Evolutionary conservation across 2,113 vertebrate species (phyloP).

Genomic region (Thunnus maccoyii): DNA sequence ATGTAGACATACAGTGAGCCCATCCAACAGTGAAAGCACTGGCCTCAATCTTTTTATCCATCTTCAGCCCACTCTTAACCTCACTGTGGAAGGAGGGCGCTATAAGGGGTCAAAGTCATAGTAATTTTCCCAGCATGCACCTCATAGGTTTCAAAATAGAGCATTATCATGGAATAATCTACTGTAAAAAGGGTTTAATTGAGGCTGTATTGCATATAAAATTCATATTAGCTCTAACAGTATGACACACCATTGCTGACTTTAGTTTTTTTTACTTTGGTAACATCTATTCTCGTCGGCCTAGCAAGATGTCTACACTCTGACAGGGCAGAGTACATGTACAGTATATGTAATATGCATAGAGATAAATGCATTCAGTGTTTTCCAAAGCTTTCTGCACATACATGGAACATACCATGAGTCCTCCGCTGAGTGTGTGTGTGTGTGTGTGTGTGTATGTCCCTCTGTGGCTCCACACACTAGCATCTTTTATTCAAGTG

Average conservation of each 20-base stretch:
- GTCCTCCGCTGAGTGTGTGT: neutral
- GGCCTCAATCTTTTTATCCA: neutral
- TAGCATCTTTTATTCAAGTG: conserved; percentile 68
- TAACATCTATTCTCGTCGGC: neutral
- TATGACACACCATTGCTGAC: neutral
- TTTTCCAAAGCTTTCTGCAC: neutral
- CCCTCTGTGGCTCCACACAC: conserved; percentile 25
- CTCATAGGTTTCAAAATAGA: neutral
- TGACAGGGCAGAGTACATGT: neutral
- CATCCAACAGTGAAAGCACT: conserved; percentile 46
- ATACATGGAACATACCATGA: neutral
- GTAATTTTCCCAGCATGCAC: neutral
- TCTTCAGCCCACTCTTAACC: conserved; percentile 21
- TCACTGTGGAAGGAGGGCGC: neutral
- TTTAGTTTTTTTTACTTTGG: neutral
- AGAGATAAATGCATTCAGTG: neutral
- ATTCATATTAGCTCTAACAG: neutral
- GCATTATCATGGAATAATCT: neutral
- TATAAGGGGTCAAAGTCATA: too few relatives aligned
- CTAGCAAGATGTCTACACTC: neutral
- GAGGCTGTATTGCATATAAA: neutral
- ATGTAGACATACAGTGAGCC: neutral
- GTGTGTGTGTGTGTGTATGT: neutral
- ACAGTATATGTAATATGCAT: neutral
- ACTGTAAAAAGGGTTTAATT: too few relatives aligned